Evolutionary conservation across 1,140 invertebrate species (phyloP), one percentile per base, ranked within the genome.

Genomic region (Drosophila pallidifrons): DNA sequence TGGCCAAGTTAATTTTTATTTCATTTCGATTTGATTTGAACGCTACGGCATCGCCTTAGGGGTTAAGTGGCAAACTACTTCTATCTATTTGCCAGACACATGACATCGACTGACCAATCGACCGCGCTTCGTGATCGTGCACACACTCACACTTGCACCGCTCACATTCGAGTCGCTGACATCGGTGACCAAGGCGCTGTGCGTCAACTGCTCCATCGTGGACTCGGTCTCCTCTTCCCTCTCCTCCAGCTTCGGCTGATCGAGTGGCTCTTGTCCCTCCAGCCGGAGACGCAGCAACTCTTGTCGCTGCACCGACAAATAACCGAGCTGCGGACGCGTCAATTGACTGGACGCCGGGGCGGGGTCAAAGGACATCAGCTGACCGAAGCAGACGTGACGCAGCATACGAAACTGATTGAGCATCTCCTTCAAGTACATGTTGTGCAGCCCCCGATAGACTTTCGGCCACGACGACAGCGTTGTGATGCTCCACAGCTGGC

Each of bases 401-500:
- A 83, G 15, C 20, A 70, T 11, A 7, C 80, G 65, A 11, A 65
- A 70, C 6, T 78, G 73, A 3, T 25, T 1, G 5, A 89, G 47
- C 0, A 88, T 60, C 3, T 65, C 52, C 5, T 69, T 64, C 4
- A 65, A 16, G 15, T 83, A 88, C 80, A 81, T 81, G 20, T 67
- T 63, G 16, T 81, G 38, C 5, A 88, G 16, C 4, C 81, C 67
- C 3, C 57, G 16, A 11, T 83, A 79, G 20, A 83, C 25, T 13
- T 75, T 46, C 5, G 32, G 8, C 85, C 85, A 88, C 1, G 67
- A 69, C 1, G 74, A 57, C 10, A 87, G 16, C 1, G 80, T n/a
- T 0, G 69, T 30, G 3, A 81, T n/a, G 55, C 69, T 60, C 83
- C 83, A 88, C 41, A 88, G 49, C n/a, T 75, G 74, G 7, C 46